Conservation (phyloP, 1,140 invertebrate genomes). For the Hycleus cichorii region DNA sequence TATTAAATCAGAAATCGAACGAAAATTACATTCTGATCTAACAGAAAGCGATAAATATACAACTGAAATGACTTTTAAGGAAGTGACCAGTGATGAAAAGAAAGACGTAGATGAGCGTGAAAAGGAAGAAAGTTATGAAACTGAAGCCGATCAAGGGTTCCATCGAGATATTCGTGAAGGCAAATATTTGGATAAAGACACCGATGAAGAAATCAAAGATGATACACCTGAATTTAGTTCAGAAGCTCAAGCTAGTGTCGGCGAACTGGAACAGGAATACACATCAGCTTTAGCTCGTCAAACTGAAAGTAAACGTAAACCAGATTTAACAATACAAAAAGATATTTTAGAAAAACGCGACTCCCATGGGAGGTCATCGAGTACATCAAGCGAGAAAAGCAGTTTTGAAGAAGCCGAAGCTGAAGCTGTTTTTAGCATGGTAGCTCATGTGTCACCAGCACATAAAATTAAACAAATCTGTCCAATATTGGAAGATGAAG, state of each 20-base stretch:
- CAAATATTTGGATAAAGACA: conserved; percentile 26
- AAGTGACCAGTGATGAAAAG: conserved; percentile 40
- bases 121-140: conserved; percentile 39
- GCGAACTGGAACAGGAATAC: conserved; percentile 30
- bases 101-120: conserved; percentile 43
- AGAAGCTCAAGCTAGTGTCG: conserved; percentile 23
- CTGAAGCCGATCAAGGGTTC: conserved; percentile 41
- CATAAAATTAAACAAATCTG: conserved; percentile 40
- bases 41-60: conserved; percentile 40
- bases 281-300: conserved; percentile 19
- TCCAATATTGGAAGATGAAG: conserved; percentile 49
- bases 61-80: conserved; percentile 40
- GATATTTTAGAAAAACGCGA: conserved; percentile 36
- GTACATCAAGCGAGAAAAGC: conserved; percentile 39
- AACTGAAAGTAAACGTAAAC: conserved; percentile 19
- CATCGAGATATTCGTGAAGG: conserved; percentile 37
- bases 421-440: conserved; percentile 45
- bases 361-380: conserved; percentile 37
- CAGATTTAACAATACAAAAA: conserved; percentile 22
- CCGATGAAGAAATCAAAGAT: conserved; percentile 37
- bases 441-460: conserved; percentile 40
- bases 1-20: conserved; percentile 22
- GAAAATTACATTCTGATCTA: conserved; percentile 26
- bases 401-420: conserved; percentile 46
- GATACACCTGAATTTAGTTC: conserved; percentile 36